Conservation (phyloP, 2,797 vertebrate genomes). For the Onychomys leucogaster region DNA sequence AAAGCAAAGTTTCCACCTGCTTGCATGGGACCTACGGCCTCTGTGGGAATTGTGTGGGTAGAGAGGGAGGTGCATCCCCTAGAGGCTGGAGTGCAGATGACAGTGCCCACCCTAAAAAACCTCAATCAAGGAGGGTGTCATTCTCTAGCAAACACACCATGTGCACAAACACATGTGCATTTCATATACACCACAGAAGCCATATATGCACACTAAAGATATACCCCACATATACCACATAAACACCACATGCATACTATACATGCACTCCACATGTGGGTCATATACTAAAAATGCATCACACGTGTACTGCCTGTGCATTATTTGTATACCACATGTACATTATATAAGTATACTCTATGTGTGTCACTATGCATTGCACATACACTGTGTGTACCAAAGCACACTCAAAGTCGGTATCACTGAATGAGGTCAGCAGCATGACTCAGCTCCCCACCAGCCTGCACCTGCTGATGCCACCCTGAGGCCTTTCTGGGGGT, state of each 20-base stretch:
- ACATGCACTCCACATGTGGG: neutral
- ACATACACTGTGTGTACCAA: neutral
- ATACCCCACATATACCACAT: too few species aligned
- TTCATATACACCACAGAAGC: too few species aligned
- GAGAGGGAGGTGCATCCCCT: neutral
- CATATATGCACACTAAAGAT: neutral
- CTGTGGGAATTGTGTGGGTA: neutral
- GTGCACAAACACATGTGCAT: neutral
- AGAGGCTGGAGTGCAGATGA: neutral
- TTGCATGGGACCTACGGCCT: neutral
- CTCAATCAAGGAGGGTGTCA: neutral
- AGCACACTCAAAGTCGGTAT: neutral
- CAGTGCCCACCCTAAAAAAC: neutral
- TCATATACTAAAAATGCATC: too few species aligned
- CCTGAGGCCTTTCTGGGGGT: neutral
- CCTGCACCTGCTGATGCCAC: too few species aligned
- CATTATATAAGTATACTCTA: neutral
- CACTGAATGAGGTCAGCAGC: neutral
- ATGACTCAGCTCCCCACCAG: neutral
- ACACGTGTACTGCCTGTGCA: too few species aligned
- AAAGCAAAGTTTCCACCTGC: conserved; percentile 52
- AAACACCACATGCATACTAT: neutral
- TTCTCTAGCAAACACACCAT: neutral
- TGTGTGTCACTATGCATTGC: neutral
- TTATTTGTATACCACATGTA: neutral